These are phyloP conservation scores for Bolborhynchus lineola DNA, from an alignment of 2,113 vertebrate species.

Conservation along the genomic window DNA sequence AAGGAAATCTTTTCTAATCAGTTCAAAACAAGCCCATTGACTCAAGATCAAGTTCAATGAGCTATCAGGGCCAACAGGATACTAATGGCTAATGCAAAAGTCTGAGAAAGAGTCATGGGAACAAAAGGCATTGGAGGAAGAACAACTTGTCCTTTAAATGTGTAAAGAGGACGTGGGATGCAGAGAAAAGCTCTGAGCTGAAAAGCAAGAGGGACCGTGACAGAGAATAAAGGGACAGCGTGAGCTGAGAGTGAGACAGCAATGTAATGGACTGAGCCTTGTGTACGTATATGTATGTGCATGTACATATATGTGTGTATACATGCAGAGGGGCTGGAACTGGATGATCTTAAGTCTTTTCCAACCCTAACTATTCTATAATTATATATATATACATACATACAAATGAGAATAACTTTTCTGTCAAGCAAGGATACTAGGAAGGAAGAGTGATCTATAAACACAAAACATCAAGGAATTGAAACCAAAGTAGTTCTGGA, in stretches of 20 bases:
- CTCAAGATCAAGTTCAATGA: slow-evolving; percentile 50
- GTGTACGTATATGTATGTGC: background rate
- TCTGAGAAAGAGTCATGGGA: slow-evolving; percentile 58
- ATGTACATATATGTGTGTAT: too few species aligned
- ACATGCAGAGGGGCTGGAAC: background rate
- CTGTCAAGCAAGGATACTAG: background rate
- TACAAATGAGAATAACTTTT: background rate
- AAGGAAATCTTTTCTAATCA: slow-evolving; percentile 68
- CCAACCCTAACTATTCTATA: background rate
- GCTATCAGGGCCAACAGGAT: slow-evolving; percentile 55
- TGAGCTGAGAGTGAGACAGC: background rate
- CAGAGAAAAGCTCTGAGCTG: background rate
- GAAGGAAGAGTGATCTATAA: background rate
- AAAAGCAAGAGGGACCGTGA: background rate
- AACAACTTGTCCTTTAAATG: slow-evolving; percentile 20
- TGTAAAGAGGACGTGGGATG: background rate
- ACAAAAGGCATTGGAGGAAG: slow-evolving; percentile 23
- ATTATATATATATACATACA: background rate
- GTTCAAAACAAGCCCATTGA: slow-evolving; percentile 53
- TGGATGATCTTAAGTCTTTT: background rate
- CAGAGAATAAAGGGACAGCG: background rate
- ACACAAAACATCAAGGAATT: background rate
- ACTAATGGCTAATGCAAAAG: slow-evolving; percentile 25
- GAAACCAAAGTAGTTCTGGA: background rate
- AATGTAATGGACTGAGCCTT: background rate